Base-by-base conservation (phyloP, 2,113 vertebrate species). In the Lepidothrix coronata region DNA sequence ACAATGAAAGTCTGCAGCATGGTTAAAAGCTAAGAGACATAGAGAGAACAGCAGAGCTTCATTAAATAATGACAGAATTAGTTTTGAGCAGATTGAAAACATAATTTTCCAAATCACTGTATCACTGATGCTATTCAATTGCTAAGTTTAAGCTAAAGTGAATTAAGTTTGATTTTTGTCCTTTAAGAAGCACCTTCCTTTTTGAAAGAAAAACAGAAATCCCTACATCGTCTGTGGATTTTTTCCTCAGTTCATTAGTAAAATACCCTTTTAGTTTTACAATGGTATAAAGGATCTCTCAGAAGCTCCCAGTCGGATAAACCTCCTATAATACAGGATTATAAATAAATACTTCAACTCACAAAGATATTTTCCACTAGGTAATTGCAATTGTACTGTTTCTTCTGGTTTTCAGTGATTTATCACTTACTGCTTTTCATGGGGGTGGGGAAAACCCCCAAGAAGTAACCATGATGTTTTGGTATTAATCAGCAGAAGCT, bases 391-490 rank as follows among this genome's bases (percentile, higher is more conserved):
- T 12, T 31, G 22, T 37, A 77, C 14, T 35, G 48, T 39, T 93
- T 46, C 33, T 85, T 93, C 57, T 51, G 27, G 57, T 85, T 95
- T 91, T 94, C 61, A 59, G 43, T 48, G n/a, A 77, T 46, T 75
- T 73, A 52, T 35, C 75, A 84, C 41, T 76, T 61, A 79, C 23
- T 84, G 8, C 18, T 77, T 71, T 2, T 19, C 43, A 59, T 7
- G 17, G 46, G 39, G 61, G 77, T 57, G 89, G 80, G 91, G 85
- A 65, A 96, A 96, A 78, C 27, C 89, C 80, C 44, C 18, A 58
- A 87, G 48, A 46, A 30, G 5, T 63, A 87, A 78, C 30, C 37
- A 78, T 9, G 6, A 31, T 37, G 20, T 87, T 87, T 39, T 52
- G 21, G 17, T 81, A 93, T 73, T 91, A 65, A 67, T 88, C 74